Conservation (phyloP, 2,113 vertebrate species). For the Bubo bubo region DNA sequence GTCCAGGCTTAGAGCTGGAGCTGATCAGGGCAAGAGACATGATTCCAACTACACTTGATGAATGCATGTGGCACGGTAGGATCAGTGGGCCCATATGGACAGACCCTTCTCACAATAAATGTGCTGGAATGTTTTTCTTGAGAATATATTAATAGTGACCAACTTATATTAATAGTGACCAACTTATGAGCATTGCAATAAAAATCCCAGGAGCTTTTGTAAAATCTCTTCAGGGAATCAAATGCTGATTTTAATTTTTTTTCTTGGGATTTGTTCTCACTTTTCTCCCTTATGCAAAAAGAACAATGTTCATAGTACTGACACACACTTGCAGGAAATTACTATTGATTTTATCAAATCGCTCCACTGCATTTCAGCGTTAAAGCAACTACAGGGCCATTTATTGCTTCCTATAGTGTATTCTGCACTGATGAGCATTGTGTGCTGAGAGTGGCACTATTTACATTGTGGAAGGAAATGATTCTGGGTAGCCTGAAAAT, state of each 20-base stretch:
- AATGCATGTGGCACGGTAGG: neutral
- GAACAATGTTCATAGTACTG: neutral
- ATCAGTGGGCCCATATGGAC: neutral
- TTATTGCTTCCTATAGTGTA: neutral
- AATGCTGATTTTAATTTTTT: neutral
- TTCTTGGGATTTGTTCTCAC: neutral
- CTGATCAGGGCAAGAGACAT: neutral
- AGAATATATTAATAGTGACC: neutral
- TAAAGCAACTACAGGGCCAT: neutral
- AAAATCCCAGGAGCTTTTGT: neutral
- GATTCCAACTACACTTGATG: neutral
- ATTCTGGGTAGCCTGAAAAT: neutral
- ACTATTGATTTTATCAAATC: constrained; percentile 17
- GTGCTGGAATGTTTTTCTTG: neutral
- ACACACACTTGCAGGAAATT: neutral
- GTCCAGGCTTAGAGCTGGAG: neutral
- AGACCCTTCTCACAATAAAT: neutral
- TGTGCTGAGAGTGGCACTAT: neutral
- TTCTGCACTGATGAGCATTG: neutral
- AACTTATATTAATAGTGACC: neutral
- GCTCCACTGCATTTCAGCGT: neutral
- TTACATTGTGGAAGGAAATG: neutral
- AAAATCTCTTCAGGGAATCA: neutral
- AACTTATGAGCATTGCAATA: neutral
- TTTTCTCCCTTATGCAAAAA: neutral